Percentiles rank a stretch among this genome's conserved stretches.
phyloP scores from a whole-genome alignment of 1,140 invertebrate genomes.

The Caerostris darwini region DNA sequence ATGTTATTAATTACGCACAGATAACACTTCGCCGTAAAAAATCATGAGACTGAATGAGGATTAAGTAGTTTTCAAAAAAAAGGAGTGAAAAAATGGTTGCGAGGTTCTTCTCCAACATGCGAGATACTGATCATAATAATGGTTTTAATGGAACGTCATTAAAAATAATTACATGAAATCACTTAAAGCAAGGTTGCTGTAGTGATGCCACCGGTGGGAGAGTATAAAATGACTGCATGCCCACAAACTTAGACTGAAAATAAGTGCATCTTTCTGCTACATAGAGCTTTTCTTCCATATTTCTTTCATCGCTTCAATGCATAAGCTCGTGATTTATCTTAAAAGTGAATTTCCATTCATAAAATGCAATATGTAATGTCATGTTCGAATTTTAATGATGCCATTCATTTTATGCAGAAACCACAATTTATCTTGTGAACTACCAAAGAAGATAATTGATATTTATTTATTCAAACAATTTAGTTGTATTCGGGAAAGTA shows the following conservation, averaged over 20 bases:
- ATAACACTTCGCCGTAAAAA: conserved; percentile 41
- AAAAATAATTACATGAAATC: conserved; percentile 76
- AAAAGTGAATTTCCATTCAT: not conserved
- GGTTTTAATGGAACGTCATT: conserved; percentile 74
- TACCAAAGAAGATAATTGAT: conserved; percentile 4
- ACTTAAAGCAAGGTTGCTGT: conserved; percentile 12
- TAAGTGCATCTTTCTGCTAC: not conserved
- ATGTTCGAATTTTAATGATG: conserved; percentile 15
- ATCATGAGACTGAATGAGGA: conserved; percentile 46
- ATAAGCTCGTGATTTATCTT: not conserved
- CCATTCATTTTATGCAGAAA: not conserved
- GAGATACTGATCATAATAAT: conserved; percentile 73
- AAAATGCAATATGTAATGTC: not conserved
- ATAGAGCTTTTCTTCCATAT: not conserved
- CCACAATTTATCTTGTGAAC: not conserved
- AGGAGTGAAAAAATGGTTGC: not conserved
- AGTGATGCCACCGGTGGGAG: not conserved
- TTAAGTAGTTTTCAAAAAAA: conserved; percentile 70
- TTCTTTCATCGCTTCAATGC: not conserved
- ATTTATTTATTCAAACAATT: not conserved
- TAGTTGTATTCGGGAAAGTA: not conserved
- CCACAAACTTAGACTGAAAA: not conserved
- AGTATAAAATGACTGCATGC: not conserved
- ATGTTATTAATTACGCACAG: conserved; percentile 67
- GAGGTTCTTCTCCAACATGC: conserved; percentile 18